A percentile compares a stretch with the other conserved stretches of the same genome.
phyloP scores from a whole-genome alignment of 2,888 invertebrate genomes.

The Megaustenia siamemsis region DNA sequence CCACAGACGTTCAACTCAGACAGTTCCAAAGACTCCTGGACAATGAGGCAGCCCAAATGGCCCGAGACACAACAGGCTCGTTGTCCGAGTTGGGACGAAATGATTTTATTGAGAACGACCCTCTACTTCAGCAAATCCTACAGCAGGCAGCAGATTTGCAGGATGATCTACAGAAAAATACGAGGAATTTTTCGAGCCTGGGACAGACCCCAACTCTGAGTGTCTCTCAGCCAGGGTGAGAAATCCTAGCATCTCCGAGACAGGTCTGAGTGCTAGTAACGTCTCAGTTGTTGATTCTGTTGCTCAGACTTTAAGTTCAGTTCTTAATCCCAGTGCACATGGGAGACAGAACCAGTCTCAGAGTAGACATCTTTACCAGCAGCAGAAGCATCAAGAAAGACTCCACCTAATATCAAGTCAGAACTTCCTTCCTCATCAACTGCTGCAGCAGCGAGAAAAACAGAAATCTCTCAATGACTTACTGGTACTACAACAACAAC shows the following conservation, averaged over 20 bases:
- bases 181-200: neutral
- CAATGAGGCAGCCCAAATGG: neutral
- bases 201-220: neutral
- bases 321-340: neutral
- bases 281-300: conserved; percentile 1
- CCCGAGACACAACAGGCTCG: no score
- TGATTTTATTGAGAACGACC: conserved; percentile 64
- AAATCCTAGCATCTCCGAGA: neutral
- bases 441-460: neutral
- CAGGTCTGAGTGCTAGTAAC: neutral
- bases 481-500: neutral
- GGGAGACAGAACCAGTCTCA: neutral
- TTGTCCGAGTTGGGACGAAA: conserved; percentile 49
- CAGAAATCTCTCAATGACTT: neutral
- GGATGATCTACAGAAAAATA: conserved; percentile 62
- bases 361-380: neutral
- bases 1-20: conserved; percentile 34
- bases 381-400: conserved; percentile 14
- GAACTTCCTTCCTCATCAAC: neutral
- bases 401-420: conserved; percentile 24
- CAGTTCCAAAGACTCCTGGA: conserved; percentile 44
- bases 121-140: conserved; percentile 88
- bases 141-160: conserved; percentile 90
- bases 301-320: conserved; percentile 22
- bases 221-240: neutral